Base-by-base conservation (phyloP, 92 coral and sea anemone species). In the Epizoanthus illoricatus region DNA sequence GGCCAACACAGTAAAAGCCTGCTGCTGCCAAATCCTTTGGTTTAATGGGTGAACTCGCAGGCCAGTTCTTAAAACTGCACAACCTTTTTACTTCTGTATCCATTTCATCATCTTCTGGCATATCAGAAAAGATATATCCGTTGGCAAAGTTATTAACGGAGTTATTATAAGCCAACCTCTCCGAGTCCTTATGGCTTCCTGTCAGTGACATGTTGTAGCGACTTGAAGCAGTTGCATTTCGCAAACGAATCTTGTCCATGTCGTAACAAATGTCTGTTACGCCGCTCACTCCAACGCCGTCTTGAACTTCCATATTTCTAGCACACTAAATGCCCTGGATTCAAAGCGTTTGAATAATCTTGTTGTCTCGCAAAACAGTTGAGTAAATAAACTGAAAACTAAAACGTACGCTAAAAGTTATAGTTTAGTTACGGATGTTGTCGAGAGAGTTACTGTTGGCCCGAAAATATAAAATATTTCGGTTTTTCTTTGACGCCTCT, bases 1-100 rank as follows among this genome's bases (percentile, higher is more conserved):
- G 33, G 56, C 96, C 98, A 0, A 85, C 75, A 42, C 74, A 88
- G 68, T 91, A 94, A 72, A 96, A 96, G 3, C 99, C 99, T 0
- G 98, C 97, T 58, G 84, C 87, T 2, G 97, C 98, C 21, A 96
- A 76, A 43, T 88, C 91, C 16, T 21, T 66, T 24, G 97, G 94
- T 57, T 90, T 67, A 4, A 96, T 71, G n/a, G 98, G 90, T 24
- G 84, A 84, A 42, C 67, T 21, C 40, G 40, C 63, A 0, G 99
- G 93, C 99, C 99, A 96, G 28, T 80, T 66, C 41, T 58, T 60
- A 74, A 90, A 96, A 3, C 94, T 90, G 13, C 86, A 86, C 5
- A 94, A 88, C 56, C 99, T 90, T 60, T 93, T 90, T 58, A 88
- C 87, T 20, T 85, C 80, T 79, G 85, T 94, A 56, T 85, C 91